Base-by-base conservation (phyloP, 2,888 invertebrate species). In the Chaetogeoica ovagalla region DNA sequence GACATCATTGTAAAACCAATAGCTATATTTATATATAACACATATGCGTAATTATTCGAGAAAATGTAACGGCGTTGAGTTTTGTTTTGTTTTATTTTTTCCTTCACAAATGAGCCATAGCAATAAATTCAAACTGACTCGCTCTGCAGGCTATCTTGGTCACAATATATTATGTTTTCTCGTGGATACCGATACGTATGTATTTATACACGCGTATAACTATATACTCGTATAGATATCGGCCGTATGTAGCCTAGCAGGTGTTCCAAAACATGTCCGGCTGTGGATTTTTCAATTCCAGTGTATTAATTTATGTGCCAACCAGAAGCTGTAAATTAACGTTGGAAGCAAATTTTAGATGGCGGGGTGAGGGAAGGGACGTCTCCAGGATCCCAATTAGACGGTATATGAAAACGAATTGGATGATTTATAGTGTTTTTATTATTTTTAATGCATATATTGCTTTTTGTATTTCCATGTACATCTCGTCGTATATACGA, bases 291-390 rank as follows among this genome's bases (percentile, higher is more conserved):
- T 79, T 79, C 71, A 30, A 79, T 71, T 55, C 63, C 15, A 63
- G 63, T 15, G 15, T 55, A 71, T 79, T 70, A 79, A 79, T 79
- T 79, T 71, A 79, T 43, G 71, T 71, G 70, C 43, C 63, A 23
- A 79, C 79, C 70, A 43, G 70, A 71, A 79, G 70, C 71, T 71
- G 79, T 79, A 79, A 79, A 79, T 71, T 79, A 71, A 71, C 55
- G 55, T 63, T 43, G 21, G 13, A 23, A 70, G 60, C 21, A 39
- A 77, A 62, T 68, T 76, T n/a, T 1, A n/a, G n/a, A n/a, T n/a
- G n/a, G n/a, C n/a, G 57, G 19, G n/a, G 55, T 60, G 43, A 43
- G 43, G 43, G 30, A 55, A 30, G 17, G 15, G 19, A 21, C 19
- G 17, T 57, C 63, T 43, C 15, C 55, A 4, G 71, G 63, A 77